Conservation (phyloP, 1,140 invertebrate species). For the Temnothorax longispinosus region DNA sequence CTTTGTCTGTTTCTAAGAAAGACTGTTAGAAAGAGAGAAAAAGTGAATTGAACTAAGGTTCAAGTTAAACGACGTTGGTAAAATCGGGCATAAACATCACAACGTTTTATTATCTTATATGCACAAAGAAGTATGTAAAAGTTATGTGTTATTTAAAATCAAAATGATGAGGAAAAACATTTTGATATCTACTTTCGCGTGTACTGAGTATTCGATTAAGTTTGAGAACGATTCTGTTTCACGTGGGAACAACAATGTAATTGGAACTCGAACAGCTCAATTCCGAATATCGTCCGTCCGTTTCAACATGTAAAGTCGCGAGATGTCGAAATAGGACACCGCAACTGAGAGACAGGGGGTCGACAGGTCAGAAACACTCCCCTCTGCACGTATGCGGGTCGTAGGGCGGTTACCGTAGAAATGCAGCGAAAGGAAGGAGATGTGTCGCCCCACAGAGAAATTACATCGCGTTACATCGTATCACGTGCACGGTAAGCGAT, state of each 20-base stretch:
- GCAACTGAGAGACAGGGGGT: conserved; percentile 39
- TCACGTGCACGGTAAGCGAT: conserved; percentile 69
- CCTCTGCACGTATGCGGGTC: conserved; percentile 27
- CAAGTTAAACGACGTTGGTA: too few species aligned
- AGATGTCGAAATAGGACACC: conserved; percentile 62
- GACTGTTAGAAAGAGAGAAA: too few species aligned
- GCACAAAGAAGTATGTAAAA: not conserved
- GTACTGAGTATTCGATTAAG: not conserved
- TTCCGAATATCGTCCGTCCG: conserved; percentile 4
- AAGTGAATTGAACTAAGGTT: too few species aligned
- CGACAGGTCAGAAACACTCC: conserved; percentile 43
- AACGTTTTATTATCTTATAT: not conserved
- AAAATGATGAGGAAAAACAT: not conserved
- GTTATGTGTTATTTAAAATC: not conserved
- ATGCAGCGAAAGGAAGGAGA: conserved; percentile 59
- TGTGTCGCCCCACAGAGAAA: conserved; percentile 60
- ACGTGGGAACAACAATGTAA: conserved; percentile 21
- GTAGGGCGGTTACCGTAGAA: conserved; percentile 63
- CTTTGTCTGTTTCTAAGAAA: too few species aligned
- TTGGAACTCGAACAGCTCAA: conserved; percentile 36
- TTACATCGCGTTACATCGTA: conserved; percentile 66
- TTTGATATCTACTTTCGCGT: not conserved
- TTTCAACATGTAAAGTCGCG: conserved; percentile 42
- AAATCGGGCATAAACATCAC: not conserved
- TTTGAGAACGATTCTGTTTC: conserved; percentile 17